Base-by-base conservation (phyloP, 2,888 invertebrate species). In the Charanyca ferruginea region DNA sequence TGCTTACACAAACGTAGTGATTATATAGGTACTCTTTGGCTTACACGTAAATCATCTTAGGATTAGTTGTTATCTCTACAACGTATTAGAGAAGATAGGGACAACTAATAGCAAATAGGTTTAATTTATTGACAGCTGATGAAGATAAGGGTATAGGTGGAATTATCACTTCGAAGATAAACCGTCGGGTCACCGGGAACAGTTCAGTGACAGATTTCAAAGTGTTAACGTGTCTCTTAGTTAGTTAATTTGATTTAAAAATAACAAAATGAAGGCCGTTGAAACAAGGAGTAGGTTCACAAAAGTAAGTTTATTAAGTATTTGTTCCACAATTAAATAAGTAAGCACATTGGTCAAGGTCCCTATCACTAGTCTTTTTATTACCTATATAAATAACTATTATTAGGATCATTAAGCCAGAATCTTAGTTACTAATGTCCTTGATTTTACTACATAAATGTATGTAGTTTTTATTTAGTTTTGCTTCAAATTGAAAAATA, bases 111-210 rank as follows among this genome's bases (percentile, higher is more conserved):
- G 35, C 52, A 51, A 60, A 58, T 66, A 65, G 58, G 66, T 70
- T 72, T 81, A 81, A 84, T 80, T 83, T 89, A 90, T 89, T 89
- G 89, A 88, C 88, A 85, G 81, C 74, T 79, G 80, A 86, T 86
- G 66, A 70, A 85, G 91, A 91, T 92, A 91, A 89, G 84, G 73
- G 73, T 60, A 16, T 84, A 85, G 73, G 80, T 84, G 75, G 38
- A 72, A 85, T 89, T 87, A 87, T 85, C 87, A 85, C 79, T 79
- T 68, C 58, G 66, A 81, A 81, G 87, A 88, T 89, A 89, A 87
- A 83, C 66, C 20, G 13, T 18, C 80, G 77, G 84, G 81, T 85
- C 79, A 85, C 73, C 77, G 80, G 83, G 55, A 83, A 78, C 78
- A 82, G 83, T 83, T 76, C 42, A 79, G 83, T 80, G 79, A 71